Conservation (phyloP, 2,888 invertebrate genomes). For the Lepidonotus clava region DNA sequence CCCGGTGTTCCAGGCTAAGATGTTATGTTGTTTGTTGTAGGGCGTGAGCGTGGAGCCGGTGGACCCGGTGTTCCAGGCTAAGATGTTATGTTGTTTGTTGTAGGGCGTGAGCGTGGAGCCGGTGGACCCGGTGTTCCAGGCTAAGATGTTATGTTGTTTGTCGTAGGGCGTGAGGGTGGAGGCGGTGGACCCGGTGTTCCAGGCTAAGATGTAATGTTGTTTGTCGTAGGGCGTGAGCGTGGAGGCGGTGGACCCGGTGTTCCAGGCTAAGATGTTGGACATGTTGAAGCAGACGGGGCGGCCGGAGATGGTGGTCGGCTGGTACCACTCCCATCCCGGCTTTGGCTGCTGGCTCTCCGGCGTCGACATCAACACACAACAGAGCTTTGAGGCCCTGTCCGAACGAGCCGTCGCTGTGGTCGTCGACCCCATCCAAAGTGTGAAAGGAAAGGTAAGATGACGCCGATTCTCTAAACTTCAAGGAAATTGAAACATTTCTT, state of each 20-base stretch:
- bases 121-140: slow-evolving; percentile 99
- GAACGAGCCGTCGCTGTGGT: slow-evolving; percentile 99
- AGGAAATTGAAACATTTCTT: not conserved
- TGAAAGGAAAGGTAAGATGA: slow-evolving; percentile 87
- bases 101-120: slow-evolving; percentile 99
- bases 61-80: slow-evolving; percentile 99
- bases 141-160: slow-evolving; percentile 99
- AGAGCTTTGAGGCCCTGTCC: slow-evolving; percentile 98
- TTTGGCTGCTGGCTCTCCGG: slow-evolving; percentile 99
- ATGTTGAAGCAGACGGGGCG: slow-evolving; percentile 99
- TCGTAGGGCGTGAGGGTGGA: slow-evolving; percentile 98
- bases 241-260: slow-evolving; percentile 99
- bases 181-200: slow-evolving; percentile 99
- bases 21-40: too few species aligned
- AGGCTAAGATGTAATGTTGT: slow-evolving; percentile 99
- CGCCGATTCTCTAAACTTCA: not conserved
- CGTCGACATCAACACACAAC: slow-evolving; percentile 99
- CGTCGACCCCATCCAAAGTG: slow-evolving; percentile 99
- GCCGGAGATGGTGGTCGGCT: slow-evolving; percentile 99
- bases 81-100: too few species aligned
- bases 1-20: slow-evolving; percentile 99
- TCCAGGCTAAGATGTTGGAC: slow-evolving; percentile 98
- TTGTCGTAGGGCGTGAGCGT: slow-evolving; percentile 97
- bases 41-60: slow-evolving; percentile 99
- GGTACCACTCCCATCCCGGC: slow-evolving; percentile 99